These are phyloP conservation scores for Deilephila elpenor DNA, from an alignment of 2,888 invertebrate species.

Conservation along the genomic window DNA sequence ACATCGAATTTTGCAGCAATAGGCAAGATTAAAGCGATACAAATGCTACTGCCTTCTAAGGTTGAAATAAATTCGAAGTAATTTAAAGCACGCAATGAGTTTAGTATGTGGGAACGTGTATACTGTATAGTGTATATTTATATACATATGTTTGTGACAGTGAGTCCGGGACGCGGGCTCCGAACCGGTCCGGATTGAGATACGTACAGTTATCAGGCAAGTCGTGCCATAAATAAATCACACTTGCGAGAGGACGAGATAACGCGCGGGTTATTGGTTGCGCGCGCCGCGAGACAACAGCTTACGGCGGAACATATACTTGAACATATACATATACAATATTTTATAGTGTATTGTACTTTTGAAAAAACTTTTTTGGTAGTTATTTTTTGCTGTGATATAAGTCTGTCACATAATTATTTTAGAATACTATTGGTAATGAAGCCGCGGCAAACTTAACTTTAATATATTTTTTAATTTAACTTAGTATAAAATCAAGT, in stretches of 20 bases:
- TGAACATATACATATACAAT: no score
- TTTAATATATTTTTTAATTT: no score
- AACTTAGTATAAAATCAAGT: no score
- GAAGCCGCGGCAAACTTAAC: no score
- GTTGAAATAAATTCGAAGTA: background rate
- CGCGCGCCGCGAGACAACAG: constrained; percentile 32
- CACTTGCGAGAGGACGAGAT: constrained; percentile 59
- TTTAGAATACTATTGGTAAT: no score
- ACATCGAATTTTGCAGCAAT: no score
- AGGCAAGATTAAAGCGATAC: no score
- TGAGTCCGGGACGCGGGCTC: constrained; percentile 35
- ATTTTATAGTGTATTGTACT: no score
- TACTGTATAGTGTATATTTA: background rate
- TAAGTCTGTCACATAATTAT: no score
- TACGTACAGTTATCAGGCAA: constrained; percentile 62
- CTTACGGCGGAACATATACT: background rate
- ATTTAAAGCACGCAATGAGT: background rate
- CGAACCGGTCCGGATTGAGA: constrained; percentile 54
- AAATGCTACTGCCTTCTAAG: background rate
- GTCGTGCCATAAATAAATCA: constrained; percentile 66
- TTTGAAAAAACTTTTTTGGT: no score
- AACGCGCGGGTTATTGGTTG: constrained; percentile 58
- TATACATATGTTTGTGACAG: background rate
- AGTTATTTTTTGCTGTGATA: no score
- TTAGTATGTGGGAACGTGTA: background rate